Evolutionary conservation across 2,113 vertebrate species (phyloP).

Genomic region (Clarias macrocephalus): DNA sequence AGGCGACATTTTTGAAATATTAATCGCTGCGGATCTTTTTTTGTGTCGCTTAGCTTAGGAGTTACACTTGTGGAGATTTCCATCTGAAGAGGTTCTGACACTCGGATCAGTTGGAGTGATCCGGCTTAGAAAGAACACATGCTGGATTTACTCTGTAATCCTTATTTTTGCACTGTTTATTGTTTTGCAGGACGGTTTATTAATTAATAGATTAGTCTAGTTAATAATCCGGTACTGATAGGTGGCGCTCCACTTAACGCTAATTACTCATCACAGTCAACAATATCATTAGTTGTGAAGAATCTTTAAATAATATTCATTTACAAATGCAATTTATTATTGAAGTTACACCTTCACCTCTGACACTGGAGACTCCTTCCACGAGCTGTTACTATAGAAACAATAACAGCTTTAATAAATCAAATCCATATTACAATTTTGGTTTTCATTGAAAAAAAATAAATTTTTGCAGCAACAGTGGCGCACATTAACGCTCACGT

Average conservation of each 20-base stretch:
- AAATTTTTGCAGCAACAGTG: not conserved
- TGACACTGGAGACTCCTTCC: not conserved
- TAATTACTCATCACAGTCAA: not conserved
- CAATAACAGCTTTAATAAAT: not conserved
- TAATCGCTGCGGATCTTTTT: not conserved
- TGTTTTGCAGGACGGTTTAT: not conserved
- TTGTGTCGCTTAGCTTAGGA: not conserved
- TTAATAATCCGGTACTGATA: not conserved
- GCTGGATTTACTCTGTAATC: not conserved
- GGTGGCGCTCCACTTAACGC: not conserved
- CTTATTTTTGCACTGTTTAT: not conserved
- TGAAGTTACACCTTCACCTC: not conserved
- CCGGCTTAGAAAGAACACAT: not conserved
- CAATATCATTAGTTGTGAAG: not conserved
- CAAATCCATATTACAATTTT: no score
- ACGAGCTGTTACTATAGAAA: not conserved
- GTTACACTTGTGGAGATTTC: not conserved
- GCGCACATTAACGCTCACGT: not conserved
- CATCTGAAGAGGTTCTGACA: not conserved
- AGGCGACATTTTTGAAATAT: not conserved
- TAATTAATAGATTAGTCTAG: not conserved
- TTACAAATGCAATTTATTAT: not conserved
- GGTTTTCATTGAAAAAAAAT: not conserved
- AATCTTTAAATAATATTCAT: not conserved
- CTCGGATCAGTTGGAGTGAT: conserved; percentile 4